These are phyloP conservation scores for Henricia sp. DNA, from an alignment of 53 echinoderm and acorn worm genomes.

Conservation along the genomic window DNA sequence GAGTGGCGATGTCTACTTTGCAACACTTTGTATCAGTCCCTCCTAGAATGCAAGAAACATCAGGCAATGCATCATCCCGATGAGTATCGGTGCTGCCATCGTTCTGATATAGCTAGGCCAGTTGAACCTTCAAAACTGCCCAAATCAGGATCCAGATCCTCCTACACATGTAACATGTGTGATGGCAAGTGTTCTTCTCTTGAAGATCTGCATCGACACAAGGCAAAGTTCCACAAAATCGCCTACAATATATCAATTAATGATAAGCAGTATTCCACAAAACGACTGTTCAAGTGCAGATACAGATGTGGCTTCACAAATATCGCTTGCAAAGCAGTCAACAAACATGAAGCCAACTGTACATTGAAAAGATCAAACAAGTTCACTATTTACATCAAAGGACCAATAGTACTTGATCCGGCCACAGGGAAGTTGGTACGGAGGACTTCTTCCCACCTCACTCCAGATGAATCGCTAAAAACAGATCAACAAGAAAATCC, in stretches of 20 bases:
- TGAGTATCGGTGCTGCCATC: constrained; percentile 41
- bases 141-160: constrained; percentile 17
- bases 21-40: constrained; percentile 39
- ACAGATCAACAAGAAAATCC: not conserved
- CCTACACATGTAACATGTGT: constrained; percentile 55
- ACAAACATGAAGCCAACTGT: constrained; percentile 35
- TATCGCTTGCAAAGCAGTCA: not conserved
- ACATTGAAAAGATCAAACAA: not conserved
- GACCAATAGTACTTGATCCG: constrained; percentile 32
- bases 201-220: constrained; percentile 36
- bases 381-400: not conserved
- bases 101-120: constrained; percentile 45
- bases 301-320: constrained; percentile 49
- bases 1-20: constrained; percentile 54
- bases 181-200: constrained; percentile 18
- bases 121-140: not conserved
- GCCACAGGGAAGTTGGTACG: constrained; percentile 24
- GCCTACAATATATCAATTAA: constrained; percentile 51
- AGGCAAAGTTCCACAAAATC: constrained; percentile 56
- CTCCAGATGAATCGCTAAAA: not conserved
- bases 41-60: constrained; percentile 41
- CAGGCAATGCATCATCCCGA: constrained; percentile 34
- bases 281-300: constrained; percentile 25
- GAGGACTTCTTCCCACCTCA: not conserved
- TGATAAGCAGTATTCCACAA: not conserved